Base-by-base conservation (phyloP, 2,888 invertebrate genomes). In the Spilarctia lutea region DNA sequence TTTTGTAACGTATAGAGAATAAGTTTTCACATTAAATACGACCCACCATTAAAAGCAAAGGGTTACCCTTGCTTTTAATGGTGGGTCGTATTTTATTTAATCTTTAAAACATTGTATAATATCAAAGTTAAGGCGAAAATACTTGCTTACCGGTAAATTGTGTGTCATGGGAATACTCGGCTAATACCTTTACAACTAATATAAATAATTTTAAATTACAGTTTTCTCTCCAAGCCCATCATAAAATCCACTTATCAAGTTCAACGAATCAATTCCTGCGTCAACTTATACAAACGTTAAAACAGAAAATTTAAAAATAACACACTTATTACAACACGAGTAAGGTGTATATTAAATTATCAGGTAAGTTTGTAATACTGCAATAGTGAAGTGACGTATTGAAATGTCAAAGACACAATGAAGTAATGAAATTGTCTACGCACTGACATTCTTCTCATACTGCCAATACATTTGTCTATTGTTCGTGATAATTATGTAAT, bases 181-280 rank as follows among this genome's bases (percentile, higher is more conserved):
- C 75, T 68, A 77, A 80, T 35, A 79, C 76, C 80, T 79, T 71
- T 75, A 83, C 71, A 67, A 79, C 42, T 78, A 83, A 83, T 82
- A 78, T 78, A 70, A 65, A 83, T 85, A 83, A 85, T 83, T 85
- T 79, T 35, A 84, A 84, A 83, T 84, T 80, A 84, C 77, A 77
- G 79, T 83, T 83, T 85, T 85, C 83, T 79, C 85, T 84, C 68
- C 70, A 60, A 78, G 74, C 73, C 78, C 76, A 78, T 84, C 79
- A 79, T 81, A 82, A 83, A 83, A 85, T 79, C 79, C 77, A 80
- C 81, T 84, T 79, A 79, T 83, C 84, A 85, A 86, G 82, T 88
- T 89, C 89, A 75, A 82, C 83, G 88, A 88, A 89, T 86, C 87
- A 85, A 87, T 88, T 80, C 87, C 78, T 81, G 83, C 89, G 89